Conservation (phyloP, 2,113 vertebrate genomes). For the Neolamprologus longior region DNA sequence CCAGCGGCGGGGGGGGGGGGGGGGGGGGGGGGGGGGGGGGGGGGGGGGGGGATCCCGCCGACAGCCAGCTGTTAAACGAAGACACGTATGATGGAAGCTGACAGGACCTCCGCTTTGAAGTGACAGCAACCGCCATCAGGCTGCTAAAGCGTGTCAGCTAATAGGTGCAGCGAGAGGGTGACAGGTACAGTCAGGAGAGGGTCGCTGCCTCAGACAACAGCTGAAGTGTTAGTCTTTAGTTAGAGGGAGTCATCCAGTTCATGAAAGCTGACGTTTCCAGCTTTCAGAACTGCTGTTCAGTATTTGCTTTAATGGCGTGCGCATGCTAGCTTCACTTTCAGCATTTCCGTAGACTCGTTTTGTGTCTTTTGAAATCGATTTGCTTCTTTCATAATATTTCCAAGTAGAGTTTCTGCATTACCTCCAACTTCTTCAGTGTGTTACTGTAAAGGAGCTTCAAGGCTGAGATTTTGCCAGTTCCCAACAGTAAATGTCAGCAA, state of each 20-base stretch:
- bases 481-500: neutral
- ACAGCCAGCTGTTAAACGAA: slow-evolving; percentile 32
- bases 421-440: neutral
- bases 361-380: neutral
- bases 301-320: neutral
- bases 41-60: neutral
- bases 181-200: neutral
- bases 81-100: neutral
- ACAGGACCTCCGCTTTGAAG: slow-evolving; percentile 17
- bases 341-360: neutral
- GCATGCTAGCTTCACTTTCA: neutral
- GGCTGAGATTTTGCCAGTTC: neutral
- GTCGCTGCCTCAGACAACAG: neutral
- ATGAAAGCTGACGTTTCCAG: neutral
- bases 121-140: slow-evolving; percentile 1
- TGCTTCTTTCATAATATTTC: neutral
- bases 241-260: neutral
- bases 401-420: neutral
- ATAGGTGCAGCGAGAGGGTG: neutral
- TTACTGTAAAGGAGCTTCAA: neutral
- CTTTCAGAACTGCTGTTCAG: neutral
- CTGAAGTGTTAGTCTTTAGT: neutral
- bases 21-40: no score
- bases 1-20: no score
- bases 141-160: neutral